A percentile compares a stretch with the other conserved stretches of the same genome.
phyloP scores from a whole-genome alignment of 2,888 invertebrate species.

The Microctonus hyperodae region DNA sequence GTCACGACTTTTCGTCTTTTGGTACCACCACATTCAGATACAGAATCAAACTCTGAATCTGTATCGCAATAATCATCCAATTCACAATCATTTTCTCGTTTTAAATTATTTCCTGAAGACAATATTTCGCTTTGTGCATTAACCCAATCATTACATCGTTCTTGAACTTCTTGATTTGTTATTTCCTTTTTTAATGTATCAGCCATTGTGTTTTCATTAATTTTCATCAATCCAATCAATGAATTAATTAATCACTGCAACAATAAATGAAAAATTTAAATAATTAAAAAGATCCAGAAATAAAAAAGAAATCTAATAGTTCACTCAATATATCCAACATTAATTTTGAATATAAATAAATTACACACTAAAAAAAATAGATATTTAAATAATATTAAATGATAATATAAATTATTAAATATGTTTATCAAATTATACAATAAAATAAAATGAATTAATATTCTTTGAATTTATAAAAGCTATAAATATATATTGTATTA shows the following conservation, averaged over 20 bases:
- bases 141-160: slow-evolving; percentile 55
- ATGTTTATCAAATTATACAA: too few relatives aligned
- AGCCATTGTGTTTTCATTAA: slow-evolving; percentile 36
- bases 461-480: neutral
- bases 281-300: neutral
- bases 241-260: neutral
- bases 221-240: too few relatives aligned
- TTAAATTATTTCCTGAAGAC: slow-evolving; percentile 31
- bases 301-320: too few relatives aligned
- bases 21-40: slow-evolving; percentile 56
- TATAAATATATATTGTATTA: neutral
- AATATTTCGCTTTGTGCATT: slow-evolving; percentile 45
- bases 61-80: slow-evolving; percentile 53
- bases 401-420: too few relatives aligned
- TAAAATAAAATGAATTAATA: neutral
- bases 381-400: too few relatives aligned
- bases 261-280: neutral
- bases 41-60: slow-evolving; percentile 59
- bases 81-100: slow-evolving; percentile 44
- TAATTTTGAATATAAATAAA: too few relatives aligned
- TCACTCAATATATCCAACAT: too few relatives aligned
- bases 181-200: slow-evolving; percentile 44
- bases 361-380: too few relatives aligned
- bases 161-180: slow-evolving; percentile 50
- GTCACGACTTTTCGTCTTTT: slow-evolving; percentile 51